Base-by-base conservation (phyloP, 2,113 vertebrate genomes). In the Tenebrosternarchus preto region DNA sequence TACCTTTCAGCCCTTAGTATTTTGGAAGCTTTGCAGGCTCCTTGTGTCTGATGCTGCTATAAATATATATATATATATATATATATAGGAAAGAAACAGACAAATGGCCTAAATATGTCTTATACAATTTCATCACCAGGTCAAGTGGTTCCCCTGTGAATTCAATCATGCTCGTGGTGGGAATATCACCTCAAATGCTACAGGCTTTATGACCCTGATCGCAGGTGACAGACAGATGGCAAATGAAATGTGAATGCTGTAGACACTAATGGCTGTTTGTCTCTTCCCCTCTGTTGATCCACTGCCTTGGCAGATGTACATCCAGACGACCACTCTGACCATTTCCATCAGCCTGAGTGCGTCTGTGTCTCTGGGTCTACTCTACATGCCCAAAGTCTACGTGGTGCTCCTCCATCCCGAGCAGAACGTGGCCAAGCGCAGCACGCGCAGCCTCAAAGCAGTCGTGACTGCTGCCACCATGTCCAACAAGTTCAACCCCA, bases 381-480 rank as follows among this genome's bases (percentile, higher is more conserved):
- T 99, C 88, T 99, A 99, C 91, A 95, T 99, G 95, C 98, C 97
- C 80, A 99, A 99, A 90, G 96, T 98, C 88, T 99, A 98, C 85
- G 94, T 98, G 91, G 96, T 99, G 85, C 96, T 99, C 86, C 95
- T 98, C 90, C 98, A 99, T 87, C 98, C 98, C 1, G 98, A 98
- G 93, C 97, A 98, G 94, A 99, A 99, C 53, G 97, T 99, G 86
- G 95, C 96, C 88, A 99, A 98, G 90, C 96, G 96, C 77, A 97
- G 95, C 82, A 97, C 98, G 67, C 95, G 98, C 74, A 99, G 97
- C 88, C 95, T 99, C 80, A 99, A 98, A 89, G 96, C 98, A 0
- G 98, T 99, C 79, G 97, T 98, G 86, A 99, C 98, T 0, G 98
- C 97, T 0, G 96, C 98, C 89, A 97, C 98, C 89, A 98, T 99